Conservation (phyloP, 2,888 invertebrate genomes). For the Poecilobothrus nobilitatus region DNA sequence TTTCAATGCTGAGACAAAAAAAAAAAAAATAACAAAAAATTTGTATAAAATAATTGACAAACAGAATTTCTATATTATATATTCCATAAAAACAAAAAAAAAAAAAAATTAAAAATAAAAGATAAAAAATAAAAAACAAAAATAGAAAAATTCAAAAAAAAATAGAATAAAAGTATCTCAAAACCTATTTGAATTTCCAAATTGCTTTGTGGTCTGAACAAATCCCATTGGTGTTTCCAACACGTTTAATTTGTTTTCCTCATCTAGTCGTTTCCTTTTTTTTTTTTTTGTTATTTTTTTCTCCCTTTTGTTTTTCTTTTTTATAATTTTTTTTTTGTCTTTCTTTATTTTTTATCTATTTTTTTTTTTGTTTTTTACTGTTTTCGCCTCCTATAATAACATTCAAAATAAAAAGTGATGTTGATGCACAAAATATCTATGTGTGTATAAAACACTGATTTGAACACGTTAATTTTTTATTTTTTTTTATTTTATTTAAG, state of each 20-base stretch:
- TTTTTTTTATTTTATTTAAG: constrained; percentile 16
- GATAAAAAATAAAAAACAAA: not conserved
- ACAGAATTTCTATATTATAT: not conserved
- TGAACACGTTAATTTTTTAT: constrained; percentile 21
- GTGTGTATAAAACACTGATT: not conserved
- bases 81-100: not conserved
- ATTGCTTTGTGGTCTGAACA: constrained; percentile 24
- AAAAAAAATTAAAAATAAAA: not conserved
- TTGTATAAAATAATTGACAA: not conserved
- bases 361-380: no score
- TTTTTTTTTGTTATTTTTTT: constrained; percentile 12
- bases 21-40: not conserved
- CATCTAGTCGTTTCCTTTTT: constrained; percentile 5
- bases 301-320: constrained; percentile 10
- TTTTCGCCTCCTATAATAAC: constrained; percentile 11
- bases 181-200: constrained; percentile 22
- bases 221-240: constrained; percentile 22
- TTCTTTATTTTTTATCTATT: constrained; percentile 18
- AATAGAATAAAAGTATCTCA: not conserved
- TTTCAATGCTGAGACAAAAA: not conserved
- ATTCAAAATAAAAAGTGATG: constrained; percentile 20
- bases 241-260: constrained; percentile 21
- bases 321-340: constrained; percentile 14
- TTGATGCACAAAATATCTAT: not conserved
- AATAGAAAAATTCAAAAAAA: no score